Evolutionary conservation across 2,797 vertebrate genomes (phyloP).

Genomic region (Corythornis leucogaster): DNA sequence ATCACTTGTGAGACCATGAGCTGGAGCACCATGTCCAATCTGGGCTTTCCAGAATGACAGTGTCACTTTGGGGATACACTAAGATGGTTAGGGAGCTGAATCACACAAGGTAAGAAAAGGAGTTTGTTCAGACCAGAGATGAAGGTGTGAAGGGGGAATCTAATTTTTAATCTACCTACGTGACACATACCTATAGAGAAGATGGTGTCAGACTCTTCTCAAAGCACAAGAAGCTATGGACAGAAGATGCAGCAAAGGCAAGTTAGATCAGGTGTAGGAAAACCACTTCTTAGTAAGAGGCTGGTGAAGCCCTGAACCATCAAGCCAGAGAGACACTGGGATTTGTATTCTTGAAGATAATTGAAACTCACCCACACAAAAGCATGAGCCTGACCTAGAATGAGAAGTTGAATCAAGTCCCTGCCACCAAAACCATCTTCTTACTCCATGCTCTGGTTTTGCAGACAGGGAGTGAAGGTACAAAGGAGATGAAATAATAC

Average conservation of each 20-base stretch:
- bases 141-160: neutral
- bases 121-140: neutral
- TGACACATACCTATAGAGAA: neutral
- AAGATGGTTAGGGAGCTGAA: neutral
- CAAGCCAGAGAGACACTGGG: neutral
- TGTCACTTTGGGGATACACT: neutral
- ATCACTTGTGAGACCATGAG: neutral
- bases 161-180: neutral
- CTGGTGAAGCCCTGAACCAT: neutral
- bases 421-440: neutral
- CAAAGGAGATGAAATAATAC: neutral
- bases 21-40: neutral
- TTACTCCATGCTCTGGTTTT: neutral
- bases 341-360: neutral
- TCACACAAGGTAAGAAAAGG: accelerated
- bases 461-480: neutral
- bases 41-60: neutral
- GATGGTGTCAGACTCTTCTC: neutral
- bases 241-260: neutral
- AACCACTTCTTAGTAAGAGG: neutral
- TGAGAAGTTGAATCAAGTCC: neutral
- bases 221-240: neutral
- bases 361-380: neutral
- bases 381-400: neutral
- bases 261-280: neutral